These are phyloP conservation scores for Syngnathus acus DNA, from an alignment of 2,797 vertebrate genomes.

Conservation along the genomic window DNA sequence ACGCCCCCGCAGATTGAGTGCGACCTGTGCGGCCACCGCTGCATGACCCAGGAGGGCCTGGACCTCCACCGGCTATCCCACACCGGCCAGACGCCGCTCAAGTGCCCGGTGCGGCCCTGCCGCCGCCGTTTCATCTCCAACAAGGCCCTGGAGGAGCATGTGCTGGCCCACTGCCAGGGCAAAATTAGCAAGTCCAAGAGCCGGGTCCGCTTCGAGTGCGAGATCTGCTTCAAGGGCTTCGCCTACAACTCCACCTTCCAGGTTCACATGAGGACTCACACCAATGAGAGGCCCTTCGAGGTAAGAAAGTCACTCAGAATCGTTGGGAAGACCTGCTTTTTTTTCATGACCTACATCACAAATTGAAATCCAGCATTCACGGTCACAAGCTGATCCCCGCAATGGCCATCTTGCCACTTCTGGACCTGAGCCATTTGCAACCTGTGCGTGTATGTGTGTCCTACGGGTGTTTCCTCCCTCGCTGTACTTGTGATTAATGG, in stretches of 20 bases:
- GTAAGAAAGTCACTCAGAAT: conserved; percentile 37
- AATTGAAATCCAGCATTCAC: conserved; percentile 22
- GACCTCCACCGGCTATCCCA: conserved; percentile 77
- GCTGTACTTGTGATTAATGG: conserved; percentile 69
- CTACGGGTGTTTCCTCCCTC: conserved; percentile 58
- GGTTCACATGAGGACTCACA: conserved; percentile 77
- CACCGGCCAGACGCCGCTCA: conserved; percentile 76
- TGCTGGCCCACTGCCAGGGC: conserved; percentile 70
- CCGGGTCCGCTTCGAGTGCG: conserved; percentile 65
- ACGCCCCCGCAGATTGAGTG: conserved; percentile 64
- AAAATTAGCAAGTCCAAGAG: conserved; percentile 56
- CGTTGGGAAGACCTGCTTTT: neutral
- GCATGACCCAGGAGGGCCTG: conserved; percentile 75
- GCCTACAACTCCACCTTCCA: conserved; percentile 74
- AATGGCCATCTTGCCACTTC: conserved; percentile 23
- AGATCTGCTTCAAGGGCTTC: conserved; percentile 72
- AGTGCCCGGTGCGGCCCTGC: conserved; percentile 72
- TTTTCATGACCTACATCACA: conserved; percentile 7
- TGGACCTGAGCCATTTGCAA: conserved; percentile 43
- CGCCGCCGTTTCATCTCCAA: conserved; percentile 71
- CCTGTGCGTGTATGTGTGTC: conserved; percentile 31
- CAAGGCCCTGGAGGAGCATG: conserved; percentile 67
- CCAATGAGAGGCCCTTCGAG: conserved; percentile 76
- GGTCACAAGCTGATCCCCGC: conserved; percentile 19
- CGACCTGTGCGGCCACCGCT: conserved; percentile 76